phyloP scores from a whole-genome alignment of 2,797 vertebrate genomes.

The Tragelaphus eurycerus region DNA sequence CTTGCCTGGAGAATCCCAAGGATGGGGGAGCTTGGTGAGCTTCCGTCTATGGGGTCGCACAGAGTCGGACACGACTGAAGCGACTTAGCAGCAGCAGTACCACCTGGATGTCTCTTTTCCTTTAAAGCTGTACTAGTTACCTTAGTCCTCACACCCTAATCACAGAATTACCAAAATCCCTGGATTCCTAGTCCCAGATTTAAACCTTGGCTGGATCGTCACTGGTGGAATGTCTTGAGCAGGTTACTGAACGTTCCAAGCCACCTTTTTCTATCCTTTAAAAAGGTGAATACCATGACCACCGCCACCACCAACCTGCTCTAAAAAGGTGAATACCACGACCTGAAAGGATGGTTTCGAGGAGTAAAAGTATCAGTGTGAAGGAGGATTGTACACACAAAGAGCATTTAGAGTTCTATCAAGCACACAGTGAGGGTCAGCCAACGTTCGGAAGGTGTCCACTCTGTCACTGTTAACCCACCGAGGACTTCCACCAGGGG shows the following conservation, averaged over 20 bases:
- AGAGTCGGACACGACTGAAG: no score
- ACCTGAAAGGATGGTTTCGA: neutral
- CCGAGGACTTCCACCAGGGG: neutral
- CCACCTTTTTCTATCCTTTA: neutral
- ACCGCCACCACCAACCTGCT: fast-evolving
- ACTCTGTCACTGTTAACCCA: neutral
- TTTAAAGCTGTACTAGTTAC: neutral
- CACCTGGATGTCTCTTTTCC: neutral
- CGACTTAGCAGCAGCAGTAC: no score
- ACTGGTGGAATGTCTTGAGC: neutral
- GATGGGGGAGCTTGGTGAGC: no score
- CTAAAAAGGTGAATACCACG: neutral
- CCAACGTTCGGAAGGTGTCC: fast-evolving
- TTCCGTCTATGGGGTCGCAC: no score
- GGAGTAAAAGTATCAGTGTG: neutral
- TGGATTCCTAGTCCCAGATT: neutral
- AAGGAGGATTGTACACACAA: neutral
- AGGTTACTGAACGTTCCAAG: neutral
- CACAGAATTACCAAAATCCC: neutral
- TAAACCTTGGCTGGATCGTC: neutral
- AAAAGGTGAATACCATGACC: neutral
- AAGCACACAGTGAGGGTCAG: neutral
- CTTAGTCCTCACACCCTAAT: neutral
- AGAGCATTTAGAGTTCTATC: neutral
- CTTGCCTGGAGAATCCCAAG: no score